phyloP scores from a whole-genome alignment of 2,888 invertebrate species.

The Ephialtes manifestator region DNA sequence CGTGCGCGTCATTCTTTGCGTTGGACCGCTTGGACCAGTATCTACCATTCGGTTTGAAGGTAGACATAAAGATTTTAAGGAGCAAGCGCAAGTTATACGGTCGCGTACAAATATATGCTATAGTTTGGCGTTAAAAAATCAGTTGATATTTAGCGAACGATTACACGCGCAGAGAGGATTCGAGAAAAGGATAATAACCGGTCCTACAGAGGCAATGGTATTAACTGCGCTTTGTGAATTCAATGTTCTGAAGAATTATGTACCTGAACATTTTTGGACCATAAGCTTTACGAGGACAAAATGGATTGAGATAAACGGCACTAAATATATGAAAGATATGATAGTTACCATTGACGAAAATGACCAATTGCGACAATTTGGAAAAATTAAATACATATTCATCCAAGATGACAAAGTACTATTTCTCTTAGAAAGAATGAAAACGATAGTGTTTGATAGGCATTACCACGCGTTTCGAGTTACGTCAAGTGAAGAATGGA shows the following conservation, averaged over 20 bases:
- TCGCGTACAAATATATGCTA: constrained; percentile 40
- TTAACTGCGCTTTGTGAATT: constrained; percentile 31
- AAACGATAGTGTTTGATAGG: constrained; percentile 13
- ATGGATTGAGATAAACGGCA: constrained; percentile 22
- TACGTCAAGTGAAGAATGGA: constrained; percentile 1
- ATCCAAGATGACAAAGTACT: constrained; percentile 1
- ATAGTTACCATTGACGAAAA: constrained; percentile 5
- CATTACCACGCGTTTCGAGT: constrained; percentile 37
- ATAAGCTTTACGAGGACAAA: background rate
- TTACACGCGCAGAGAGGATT: constrained; percentile 31
- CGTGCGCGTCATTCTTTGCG: constrained; percentile 26
- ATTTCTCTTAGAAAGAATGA: constrained; percentile 17
- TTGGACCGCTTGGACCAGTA: constrained; percentile 37
- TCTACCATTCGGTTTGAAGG: constrained; percentile 35
- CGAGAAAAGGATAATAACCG: constrained; percentile 6
- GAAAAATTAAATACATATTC: constrained; percentile 18
- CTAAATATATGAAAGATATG: constrained; percentile 29
- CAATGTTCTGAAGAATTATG: background rate
- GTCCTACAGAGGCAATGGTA: background rate
- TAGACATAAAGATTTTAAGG: constrained; percentile 39
- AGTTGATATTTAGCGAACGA: constrained; percentile 34
- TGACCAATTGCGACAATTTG: constrained; percentile 5
- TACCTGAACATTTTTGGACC: constrained; percentile 12
- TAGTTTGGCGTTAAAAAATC: constrained; percentile 23
- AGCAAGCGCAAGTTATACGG: constrained; percentile 13